Percentiles rank a stretch among this genome's conserved stretches.
Conservation (phyloP, 2,113 vertebrate genomes). For the Dendropsophus ebraccatus region DNA sequence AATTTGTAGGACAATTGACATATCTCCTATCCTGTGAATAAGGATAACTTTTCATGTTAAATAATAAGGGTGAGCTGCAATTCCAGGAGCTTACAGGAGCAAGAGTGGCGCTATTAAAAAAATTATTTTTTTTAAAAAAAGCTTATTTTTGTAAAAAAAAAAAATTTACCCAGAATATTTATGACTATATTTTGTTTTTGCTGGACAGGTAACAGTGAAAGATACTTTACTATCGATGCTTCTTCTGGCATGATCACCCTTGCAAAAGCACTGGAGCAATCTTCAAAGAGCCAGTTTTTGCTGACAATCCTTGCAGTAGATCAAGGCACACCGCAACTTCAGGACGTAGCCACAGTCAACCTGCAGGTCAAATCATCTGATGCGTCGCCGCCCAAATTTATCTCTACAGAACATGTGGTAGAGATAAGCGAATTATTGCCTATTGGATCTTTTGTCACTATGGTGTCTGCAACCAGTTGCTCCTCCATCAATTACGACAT, state of each 20-base stretch:
- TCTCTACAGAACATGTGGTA: slow-evolving; percentile 80
- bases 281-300: slow-evolving; percentile 77
- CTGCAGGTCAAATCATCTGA: slow-evolving; percentile 80
- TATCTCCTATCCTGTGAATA: no score
- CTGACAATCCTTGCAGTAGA: slow-evolving; percentile 89
- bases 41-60: no score
- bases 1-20: no score
- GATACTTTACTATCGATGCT: slow-evolving; percentile 80
- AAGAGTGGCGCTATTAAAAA: background rate
- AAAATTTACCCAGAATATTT: no score
- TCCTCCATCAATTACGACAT: slow-evolving; percentile 87
- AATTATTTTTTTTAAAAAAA: background rate
- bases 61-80: no score
- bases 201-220: slow-evolving; percentile 85
- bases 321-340: slow-evolving; percentile 83
- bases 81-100: no score
- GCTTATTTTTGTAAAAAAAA: background rate
- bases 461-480: slow-evolving; percentile 79
- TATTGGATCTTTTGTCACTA: slow-evolving; percentile 79
- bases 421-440: slow-evolving; percentile 86
- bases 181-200: slow-evolving; percentile 42
- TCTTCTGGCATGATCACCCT: slow-evolving; percentile 82
- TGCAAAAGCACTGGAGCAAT: slow-evolving; percentile 74
- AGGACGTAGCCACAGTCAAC: slow-evolving; percentile 80
- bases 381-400: slow-evolving; percentile 83